Conservation (phyloP, 2,797 vertebrate species). For the Sebastes jordani region DNA sequence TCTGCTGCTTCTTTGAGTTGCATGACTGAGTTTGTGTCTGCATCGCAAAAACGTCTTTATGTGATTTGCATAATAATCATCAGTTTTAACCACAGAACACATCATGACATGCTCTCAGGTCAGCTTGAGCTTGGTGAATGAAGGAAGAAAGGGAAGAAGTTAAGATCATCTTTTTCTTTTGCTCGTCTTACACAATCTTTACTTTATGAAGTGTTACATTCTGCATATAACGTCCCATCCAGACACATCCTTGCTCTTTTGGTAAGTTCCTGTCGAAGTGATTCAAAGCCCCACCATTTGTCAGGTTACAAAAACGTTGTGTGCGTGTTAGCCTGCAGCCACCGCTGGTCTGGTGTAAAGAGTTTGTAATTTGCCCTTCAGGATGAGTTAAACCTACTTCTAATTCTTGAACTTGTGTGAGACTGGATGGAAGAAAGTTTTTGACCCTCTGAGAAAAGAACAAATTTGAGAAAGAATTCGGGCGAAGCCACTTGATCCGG, state of each 20-base stretch:
- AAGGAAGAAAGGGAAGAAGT: neutral
- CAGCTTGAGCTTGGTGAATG: neutral
- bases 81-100: constrained; percentile 6
- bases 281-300: constrained; percentile 8
- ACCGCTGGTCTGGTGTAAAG: constrained; percentile 17
- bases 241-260: neutral
- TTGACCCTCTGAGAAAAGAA: constrained; percentile 52
- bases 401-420: constrained; percentile 40
- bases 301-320: constrained; percentile 10
- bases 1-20: constrained; percentile 3
- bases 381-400: constrained; percentile 31
- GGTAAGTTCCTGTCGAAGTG: neutral
- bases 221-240: neutral
- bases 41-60: neutral
- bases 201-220: neutral
- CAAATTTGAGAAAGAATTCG: constrained; percentile 53
- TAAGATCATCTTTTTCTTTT: neutral
- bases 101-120: neutral
- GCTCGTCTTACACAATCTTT: neutral
- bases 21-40: constrained; percentile 1
- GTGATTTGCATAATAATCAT: constrained; percentile 11
- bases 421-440: constrained; percentile 46
- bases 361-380: constrained; percentile 38
- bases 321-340: constrained; percentile 1
- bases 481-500: constrained; percentile 56